Evolutionary conservation across 2,113 vertebrate species (phyloP).

Genomic region (Perca flavescens): DNA sequence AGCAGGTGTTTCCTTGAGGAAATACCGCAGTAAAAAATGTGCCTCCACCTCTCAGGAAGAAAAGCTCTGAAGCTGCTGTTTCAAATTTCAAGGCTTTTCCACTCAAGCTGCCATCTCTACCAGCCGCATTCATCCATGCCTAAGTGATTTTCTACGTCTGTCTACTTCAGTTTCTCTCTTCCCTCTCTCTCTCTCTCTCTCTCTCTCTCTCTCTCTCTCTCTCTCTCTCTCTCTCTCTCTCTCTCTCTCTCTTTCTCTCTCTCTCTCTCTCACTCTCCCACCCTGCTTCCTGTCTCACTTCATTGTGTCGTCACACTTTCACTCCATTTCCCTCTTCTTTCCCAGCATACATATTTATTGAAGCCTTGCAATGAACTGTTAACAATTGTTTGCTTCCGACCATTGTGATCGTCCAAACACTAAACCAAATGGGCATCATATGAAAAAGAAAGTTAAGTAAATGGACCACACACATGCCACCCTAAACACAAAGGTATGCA

Average conservation of each 20-base stretch:
- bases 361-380: not conserved
- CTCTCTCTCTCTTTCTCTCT: no score
- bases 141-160: constrained; percentile 72
- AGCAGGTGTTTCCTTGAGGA: constrained; percentile 83
- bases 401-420: constrained; percentile 13
- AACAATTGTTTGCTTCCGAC: constrained; percentile 7
- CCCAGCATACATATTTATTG: not conserved
- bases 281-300: constrained; percentile 38
- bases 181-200: constrained; percentile 33
- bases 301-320: constrained; percentile 12
- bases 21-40: constrained; percentile 80
- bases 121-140: constrained; percentile 69
- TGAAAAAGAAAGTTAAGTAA: not conserved
- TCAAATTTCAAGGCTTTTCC: constrained; percentile 77
- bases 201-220: constrained; percentile 7
- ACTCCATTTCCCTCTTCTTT: constrained; percentile 1
- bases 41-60: constrained; percentile 60
- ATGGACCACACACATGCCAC: not conserved
- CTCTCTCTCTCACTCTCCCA: constrained; percentile 12
- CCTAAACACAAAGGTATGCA: not conserved
- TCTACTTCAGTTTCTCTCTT: constrained; percentile 63
- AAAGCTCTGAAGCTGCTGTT: constrained; percentile 68
- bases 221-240: constrained; percentile 23
- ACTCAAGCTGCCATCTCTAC: constrained; percentile 65
- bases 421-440: constrained; percentile 5